Evolutionary conservation across 2,113 vertebrate genomes (phyloP).

Genomic region (Pimephales promelas): DNA sequence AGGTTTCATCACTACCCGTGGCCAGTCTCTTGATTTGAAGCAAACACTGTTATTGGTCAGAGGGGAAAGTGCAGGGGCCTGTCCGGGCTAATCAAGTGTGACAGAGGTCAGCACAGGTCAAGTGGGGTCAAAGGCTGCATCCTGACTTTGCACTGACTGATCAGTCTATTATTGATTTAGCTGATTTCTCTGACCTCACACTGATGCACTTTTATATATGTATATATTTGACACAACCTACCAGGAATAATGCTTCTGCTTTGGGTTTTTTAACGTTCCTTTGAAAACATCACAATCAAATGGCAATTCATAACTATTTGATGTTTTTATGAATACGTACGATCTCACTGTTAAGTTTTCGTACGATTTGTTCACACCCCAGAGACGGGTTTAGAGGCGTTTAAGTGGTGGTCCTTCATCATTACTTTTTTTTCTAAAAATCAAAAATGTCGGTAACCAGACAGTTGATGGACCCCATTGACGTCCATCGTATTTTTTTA

Average conservation of each 20-base stretch:
- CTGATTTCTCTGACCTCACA: conserved; percentile 31
- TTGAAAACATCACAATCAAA: background rate
- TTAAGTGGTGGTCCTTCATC: too few species aligned
- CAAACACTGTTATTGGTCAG: conserved; percentile 12
- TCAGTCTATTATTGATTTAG: conserved; percentile 57
- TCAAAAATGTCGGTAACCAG: too few species aligned
- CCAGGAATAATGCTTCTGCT: background rate
- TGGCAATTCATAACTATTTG: too few species aligned
- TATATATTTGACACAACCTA: background rate
- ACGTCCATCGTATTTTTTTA: too few species aligned
- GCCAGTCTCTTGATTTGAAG: background rate
- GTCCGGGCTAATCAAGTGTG: conserved; percentile 73
- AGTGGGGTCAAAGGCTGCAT: conserved; percentile 76
- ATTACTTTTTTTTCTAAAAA: too few species aligned
- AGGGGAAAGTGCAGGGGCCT: conserved; percentile 51
- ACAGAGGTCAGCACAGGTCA: conserved; percentile 77
- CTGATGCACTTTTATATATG: background rate
- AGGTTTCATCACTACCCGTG: background rate
- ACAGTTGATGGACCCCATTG: too few species aligned
- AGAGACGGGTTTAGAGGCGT: too few species aligned
- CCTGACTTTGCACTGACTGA: conserved; percentile 73
- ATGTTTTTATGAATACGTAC: too few species aligned
- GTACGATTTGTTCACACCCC: too few species aligned
- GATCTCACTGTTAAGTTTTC: too few species aligned
- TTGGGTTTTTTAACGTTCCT: background rate